These are phyloP conservation scores for Arctopsyche grandis DNA, from an alignment of 1,140 invertebrate genomes.

Conservation along the genomic window DNA sequence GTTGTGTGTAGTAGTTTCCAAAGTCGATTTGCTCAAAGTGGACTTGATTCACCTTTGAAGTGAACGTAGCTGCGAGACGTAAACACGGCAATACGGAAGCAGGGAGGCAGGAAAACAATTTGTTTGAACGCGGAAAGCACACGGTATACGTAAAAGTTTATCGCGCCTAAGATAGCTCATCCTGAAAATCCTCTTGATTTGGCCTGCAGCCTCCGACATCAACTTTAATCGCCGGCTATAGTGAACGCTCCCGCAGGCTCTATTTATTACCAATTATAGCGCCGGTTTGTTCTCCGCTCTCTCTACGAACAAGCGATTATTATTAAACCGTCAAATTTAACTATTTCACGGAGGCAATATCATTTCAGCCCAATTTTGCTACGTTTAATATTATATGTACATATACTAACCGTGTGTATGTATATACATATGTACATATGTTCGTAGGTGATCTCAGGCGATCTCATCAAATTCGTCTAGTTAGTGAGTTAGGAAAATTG, in stretches of 20 bases:
- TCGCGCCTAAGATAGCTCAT: neutral
- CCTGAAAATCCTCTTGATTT: conserved; percentile 29
- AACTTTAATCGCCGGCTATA: conserved; percentile 22
- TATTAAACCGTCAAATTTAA: neutral
- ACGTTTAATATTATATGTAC: too few species aligned
- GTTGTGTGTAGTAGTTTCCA: too few species aligned
- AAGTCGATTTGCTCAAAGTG: too few species aligned
- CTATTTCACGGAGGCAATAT: neutral
- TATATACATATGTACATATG: too few species aligned
- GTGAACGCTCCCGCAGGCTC: conserved; percentile 15
- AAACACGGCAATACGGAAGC: neutral
- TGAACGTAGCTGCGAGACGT: too few species aligned
- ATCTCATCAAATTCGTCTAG: too few species aligned
- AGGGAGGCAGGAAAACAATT: neutral
- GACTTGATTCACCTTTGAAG: too few species aligned
- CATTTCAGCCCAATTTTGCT: too few species aligned
- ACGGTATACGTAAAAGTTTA: conserved; percentile 24
- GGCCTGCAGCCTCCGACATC: conserved; percentile 17
- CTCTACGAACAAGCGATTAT: neutral
- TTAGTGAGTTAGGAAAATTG: too few species aligned
- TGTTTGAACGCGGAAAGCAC: conserved; percentile 21
- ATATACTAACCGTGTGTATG: too few species aligned
- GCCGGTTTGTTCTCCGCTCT: neutral
- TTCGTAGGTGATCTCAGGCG: too few species aligned
- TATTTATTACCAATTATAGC: conserved; percentile 41